These are phyloP conservation scores for Diaperis boleti DNA, from an alignment of 2,888 invertebrate species.

Conservation along the genomic window DNA sequence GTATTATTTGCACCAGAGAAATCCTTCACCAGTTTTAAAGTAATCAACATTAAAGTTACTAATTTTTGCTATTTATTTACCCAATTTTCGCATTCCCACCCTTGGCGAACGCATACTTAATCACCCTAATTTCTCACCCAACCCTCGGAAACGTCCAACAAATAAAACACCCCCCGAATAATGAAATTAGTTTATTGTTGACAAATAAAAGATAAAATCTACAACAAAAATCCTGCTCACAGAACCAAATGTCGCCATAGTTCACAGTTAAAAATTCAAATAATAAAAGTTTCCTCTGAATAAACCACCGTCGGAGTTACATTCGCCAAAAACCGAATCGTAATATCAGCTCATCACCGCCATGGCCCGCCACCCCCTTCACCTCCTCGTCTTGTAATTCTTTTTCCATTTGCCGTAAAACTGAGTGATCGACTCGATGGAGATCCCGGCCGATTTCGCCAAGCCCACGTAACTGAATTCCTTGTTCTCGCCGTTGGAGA, in stretches of 20 bases:
- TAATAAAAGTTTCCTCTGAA: conserved; percentile 13
- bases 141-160: no score
- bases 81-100: no score
- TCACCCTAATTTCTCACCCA: no score
- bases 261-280: conserved; percentile 31
- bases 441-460: conserved; percentile 84
- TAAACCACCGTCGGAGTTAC: conserved; percentile 14
- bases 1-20: no score
- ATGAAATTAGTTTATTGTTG: conserved; percentile 21
- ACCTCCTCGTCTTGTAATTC: conserved; percentile 75
- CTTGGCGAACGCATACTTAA: no score
- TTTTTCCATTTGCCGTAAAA: conserved; percentile 91
- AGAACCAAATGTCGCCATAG: conserved; percentile 17
- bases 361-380: conserved; percentile 60
- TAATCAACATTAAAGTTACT: no score
- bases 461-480: conserved; percentile 83
- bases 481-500: conserved; percentile 67
- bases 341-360: conserved; percentile 9
- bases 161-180: not conserved
- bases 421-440: conserved; percentile 83
- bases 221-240: conserved; percentile 25
- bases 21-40: no score
- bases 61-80: no score
- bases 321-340: conserved; percentile 8
- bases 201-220: conserved; percentile 23